Base-by-base conservation (phyloP, 2,888 invertebrate species). In the Napeogenes sylphis region DNA sequence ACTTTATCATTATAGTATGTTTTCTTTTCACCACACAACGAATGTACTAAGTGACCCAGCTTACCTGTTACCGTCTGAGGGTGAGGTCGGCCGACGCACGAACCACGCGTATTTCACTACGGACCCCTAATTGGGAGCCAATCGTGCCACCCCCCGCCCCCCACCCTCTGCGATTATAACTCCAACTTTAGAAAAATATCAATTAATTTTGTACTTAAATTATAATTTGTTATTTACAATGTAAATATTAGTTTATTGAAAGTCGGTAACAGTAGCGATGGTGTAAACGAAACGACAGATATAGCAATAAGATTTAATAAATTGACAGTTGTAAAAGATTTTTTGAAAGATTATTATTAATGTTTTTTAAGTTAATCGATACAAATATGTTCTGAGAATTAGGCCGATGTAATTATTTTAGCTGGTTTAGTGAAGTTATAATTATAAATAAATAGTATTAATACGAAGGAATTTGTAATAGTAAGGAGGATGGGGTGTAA, bases 391-490 rank as follows among this genome's bases (percentile, higher is more conserved):
- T 87, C 85, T 79, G 79, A 79, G 78, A 75, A 74, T 75, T 87
- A 86, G 87, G 75, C 85, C 75, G 81, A 81, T 88, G 87, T 86
- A 87, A 84, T 83, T 86, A 84, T 75, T 73, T 75, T 75, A 80
- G 76, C 77, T 89, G 86, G 78, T 70, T 76, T 87, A 87, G 85
- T 83, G 76, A 80, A 81, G 83, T 80, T 76, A 81, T 81, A 79
- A 84, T 81, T 84, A 87, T 85, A 86, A 85, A 85, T 85, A 82
- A 42, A 80, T 78, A 79, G 76, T 83, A 81, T 76, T 84, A 85
- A 82, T 78, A 81, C 78, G 80, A 82, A 85, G 89, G 90, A 88
- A 90, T 90, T 90, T 90, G 90, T 90, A 90, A 90, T 78, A 87
- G 88, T 87, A 84, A 80, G 74, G 82, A 83, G 82, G 79, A 79